phyloP scores from a whole-genome alignment of 2,888 invertebrate genomes.

The Leptopilina syphax region DNA sequence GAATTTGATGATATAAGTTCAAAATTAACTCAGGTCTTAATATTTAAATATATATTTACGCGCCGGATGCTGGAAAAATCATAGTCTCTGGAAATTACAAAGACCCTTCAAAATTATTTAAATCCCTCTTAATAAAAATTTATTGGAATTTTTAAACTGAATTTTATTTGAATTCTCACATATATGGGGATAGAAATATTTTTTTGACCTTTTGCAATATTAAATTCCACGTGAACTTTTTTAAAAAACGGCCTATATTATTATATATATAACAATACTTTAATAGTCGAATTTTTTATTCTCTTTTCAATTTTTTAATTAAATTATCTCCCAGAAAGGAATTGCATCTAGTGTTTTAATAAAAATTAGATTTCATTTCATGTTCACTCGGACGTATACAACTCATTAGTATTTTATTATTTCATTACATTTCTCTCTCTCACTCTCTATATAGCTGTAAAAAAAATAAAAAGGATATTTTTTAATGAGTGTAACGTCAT shows the following conservation, averaged over 20 bases:
- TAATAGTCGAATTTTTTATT: neutral
- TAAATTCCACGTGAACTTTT: neutral
- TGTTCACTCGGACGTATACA: neutral
- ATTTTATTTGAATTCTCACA: constrained; percentile 4
- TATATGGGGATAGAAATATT: neutral
- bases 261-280: neutral
- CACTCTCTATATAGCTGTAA: neutral
- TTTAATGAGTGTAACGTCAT: neutral
- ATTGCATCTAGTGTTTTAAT: constrained; percentile 13
- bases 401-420: constrained; percentile 5
- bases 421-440: neutral
- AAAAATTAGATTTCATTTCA: constrained; percentile 7
- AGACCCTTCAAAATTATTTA: constrained; percentile 5
- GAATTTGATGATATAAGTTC: neutral
- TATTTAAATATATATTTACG: too few species aligned
- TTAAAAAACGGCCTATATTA: too few species aligned
- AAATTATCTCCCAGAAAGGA: constrained; percentile 8
- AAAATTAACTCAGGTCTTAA: neutral
- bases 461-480: neutral
- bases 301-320: constrained; percentile 1
- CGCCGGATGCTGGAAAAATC: neutral
- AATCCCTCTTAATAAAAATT: neutral
- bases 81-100: neutral
- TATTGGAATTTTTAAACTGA: neutral
- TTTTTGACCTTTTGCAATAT: neutral